These are phyloP conservation scores for Diarsia rubi DNA, from an alignment of 2,888 invertebrate genomes.

Conservation along the genomic window DNA sequence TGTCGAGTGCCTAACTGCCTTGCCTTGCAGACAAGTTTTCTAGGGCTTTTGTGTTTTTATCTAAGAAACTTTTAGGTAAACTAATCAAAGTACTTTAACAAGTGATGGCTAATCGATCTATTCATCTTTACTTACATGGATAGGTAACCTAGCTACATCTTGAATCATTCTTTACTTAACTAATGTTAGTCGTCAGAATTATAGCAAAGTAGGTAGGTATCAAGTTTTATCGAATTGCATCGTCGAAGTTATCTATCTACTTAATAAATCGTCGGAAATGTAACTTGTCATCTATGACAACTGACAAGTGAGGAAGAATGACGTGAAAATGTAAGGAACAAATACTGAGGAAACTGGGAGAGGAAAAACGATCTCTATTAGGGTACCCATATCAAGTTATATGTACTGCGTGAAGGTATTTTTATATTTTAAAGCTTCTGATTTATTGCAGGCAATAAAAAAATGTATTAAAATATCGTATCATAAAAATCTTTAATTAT, in stretches of 20 bases:
- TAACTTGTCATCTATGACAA: slow-evolving; percentile 50
- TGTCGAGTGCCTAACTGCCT: slow-evolving; percentile 12
- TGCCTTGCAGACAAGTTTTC: slow-evolving; percentile 25
- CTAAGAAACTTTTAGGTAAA: slow-evolving; percentile 13
- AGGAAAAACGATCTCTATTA: not conserved
- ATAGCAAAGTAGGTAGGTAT: not conserved
- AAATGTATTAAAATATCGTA: not conserved
- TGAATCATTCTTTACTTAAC: not conserved
- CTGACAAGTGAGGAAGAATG: slow-evolving; percentile 36
- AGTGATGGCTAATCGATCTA: not conserved
- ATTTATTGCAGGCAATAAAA: not conserved
- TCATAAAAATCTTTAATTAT: not conserved
- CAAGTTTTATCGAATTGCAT: slow-evolving; percentile 12
- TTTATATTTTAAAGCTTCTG: not conserved
- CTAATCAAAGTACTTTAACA: not conserved
- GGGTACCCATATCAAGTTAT: not conserved
- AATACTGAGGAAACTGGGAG: slow-evolving; percentile 20
- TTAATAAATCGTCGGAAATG: slow-evolving; percentile 41
- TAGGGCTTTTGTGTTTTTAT: slow-evolving; percentile 34
- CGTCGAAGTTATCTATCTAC: slow-evolving; percentile 36
- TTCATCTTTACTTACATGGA: not conserved
- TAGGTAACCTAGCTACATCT: not conserved
- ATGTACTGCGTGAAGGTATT: not conserved
- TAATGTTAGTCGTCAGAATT: slow-evolving; percentile 7
- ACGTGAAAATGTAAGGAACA: slow-evolving; percentile 24